Evolutionary conservation across 2,888 invertebrate genomes (phyloP), one percentile per base, ranked within the genome.

Genomic region (Caenorhabditis uteleia): DNA sequence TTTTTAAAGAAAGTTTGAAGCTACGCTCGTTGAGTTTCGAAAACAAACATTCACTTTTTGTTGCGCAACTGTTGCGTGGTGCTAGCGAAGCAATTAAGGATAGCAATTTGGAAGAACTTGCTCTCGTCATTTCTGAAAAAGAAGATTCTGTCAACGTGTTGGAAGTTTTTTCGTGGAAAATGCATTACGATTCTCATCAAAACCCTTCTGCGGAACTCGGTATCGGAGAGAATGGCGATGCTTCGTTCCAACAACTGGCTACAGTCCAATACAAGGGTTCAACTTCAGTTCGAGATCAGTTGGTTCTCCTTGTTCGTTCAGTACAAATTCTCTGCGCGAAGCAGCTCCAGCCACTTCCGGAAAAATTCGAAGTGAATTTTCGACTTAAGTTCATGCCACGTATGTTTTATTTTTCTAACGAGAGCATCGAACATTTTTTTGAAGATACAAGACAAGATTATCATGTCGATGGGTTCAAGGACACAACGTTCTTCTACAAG

Each of bases 91-190:
- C 50, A 0, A 39, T 50, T 1, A 36, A 39, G 20, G 16, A 33
- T 1, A 50, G 57, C 31, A 43, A 26, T 16, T 34, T 57, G 1
- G 45, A 57, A 16, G 57, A 57, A 18, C 12, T 50, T 3, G 44
- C 57, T 7, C 21, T 57, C 8, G 57, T 57, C 0, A 25, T 57
- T 8, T 25, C 50, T 1, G 21, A 57, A n/a, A 44, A 38, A 2
- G 50, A 39, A 10, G 39, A 18, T 2, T 45, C 38, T 21, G 44
- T n/a, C 1, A 39, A 50, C n/a, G 57, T 46, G n/a, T 26, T 57
- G 10, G 57, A 57, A 34, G 57, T 57, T 12, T 57, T 50, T 23
- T 38, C 50, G 1, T 46, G 47, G 45, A 57, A 57, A 23, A 31
- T 57, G 18, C 39, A 33, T 16, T 57, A 57, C 21, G 50, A 45